These are phyloP conservation scores for Acanthurus leucopareius DNA, from an alignment of 2,797 vertebrate genomes.

Conservation along the genomic window DNA sequence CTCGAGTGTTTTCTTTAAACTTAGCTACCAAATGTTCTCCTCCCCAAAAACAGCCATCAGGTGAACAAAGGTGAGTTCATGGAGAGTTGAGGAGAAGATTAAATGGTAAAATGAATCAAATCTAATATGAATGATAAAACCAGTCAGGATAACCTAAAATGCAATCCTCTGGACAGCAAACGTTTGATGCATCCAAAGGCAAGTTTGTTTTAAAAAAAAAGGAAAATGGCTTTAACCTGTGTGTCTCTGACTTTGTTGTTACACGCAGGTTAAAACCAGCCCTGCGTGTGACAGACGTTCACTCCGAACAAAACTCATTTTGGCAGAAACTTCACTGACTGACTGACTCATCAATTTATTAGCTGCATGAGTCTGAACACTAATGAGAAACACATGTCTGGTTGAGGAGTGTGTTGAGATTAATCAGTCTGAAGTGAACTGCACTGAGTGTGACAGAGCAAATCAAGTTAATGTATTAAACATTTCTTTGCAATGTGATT, in stretches of 20 bases:
- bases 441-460: conserved; percentile 47
- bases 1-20: background rate
- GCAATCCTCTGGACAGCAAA: background rate
- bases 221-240: conserved; percentile 12
- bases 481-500: conserved; percentile 28
- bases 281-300: conserved; percentile 50
- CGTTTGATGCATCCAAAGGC: conserved; percentile 12
- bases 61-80: background rate
- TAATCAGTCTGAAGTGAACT: conserved; percentile 47
- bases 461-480: conserved; percentile 37
- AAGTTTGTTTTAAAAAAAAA: conserved; percentile 25
- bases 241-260: conserved; percentile 24
- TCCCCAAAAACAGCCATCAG: background rate
- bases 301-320: conserved; percentile 57
- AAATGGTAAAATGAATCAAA: conserved; percentile 4
- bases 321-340: conserved; percentile 60
- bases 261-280: conserved; percentile 25
- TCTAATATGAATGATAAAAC: conserved; percentile 20
- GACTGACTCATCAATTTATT: conserved; percentile 61
- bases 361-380: conserved; percentile 37
- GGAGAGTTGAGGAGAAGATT: background rate
- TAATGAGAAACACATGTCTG: conserved; percentile 63
- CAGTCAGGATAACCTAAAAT: background rate
- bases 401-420: conserved; percentile 42
- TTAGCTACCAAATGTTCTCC: background rate